Conservation (phyloP, 2,888 invertebrate species). For the Cantharis rufa region DNA sequence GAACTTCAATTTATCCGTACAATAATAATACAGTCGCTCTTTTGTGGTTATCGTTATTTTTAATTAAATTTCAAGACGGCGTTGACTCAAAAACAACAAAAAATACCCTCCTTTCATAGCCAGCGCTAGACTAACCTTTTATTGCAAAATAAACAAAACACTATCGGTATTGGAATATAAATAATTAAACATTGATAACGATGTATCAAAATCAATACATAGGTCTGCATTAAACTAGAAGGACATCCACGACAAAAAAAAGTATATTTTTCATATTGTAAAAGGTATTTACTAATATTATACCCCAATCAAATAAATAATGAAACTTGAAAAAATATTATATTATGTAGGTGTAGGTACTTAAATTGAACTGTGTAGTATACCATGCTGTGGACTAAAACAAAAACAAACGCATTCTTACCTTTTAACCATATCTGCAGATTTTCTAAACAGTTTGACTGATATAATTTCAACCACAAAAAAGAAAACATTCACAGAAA, state of each 20-base stretch:
- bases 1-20: not conserved
- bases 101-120: not conserved
- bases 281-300: not conserved
- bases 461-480: constrained; percentile 2
- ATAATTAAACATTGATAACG: constrained; percentile 25
- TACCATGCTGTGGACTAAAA: not conserved
- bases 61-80: not conserved
- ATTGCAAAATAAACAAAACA: not conserved
- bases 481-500: constrained; percentile 25
- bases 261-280: not conserved
- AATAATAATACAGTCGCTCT: not conserved
- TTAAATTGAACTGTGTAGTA: not conserved
- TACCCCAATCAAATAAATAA: not conserved
- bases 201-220: constrained; percentile 28
- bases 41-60: not conserved
- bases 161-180: not conserved
- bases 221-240: constrained; percentile 19
- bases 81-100: not conserved
- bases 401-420: constrained; percentile 35
- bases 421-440: constrained; percentile 57
- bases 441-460: constrained; percentile 50
- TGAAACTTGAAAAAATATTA: not conserved
- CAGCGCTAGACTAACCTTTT: not conserved
- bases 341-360: not conserved
- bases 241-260: not conserved